A percentile compares a stretch with the other conserved stretches of the same genome.
Conservation (phyloP, 2,797 vertebrate genomes). For the Chromis chromis region DNA sequence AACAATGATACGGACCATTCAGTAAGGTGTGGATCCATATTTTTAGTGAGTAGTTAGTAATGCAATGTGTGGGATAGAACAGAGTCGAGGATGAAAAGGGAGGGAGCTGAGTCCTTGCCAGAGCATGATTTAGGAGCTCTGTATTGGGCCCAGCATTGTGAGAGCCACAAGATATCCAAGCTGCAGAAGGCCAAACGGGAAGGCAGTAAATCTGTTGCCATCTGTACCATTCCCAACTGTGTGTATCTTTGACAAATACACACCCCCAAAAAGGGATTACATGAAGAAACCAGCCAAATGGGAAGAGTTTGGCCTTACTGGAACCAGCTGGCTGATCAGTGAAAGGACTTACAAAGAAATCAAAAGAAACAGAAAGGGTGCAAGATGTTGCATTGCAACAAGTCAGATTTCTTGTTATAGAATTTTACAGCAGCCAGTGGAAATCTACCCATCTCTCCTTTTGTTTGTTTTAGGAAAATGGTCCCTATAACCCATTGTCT, state of each 20-base stretch:
- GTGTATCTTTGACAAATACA: constrained; percentile 83
- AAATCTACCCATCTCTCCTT: background rate
- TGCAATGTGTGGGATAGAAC: constrained; percentile 56
- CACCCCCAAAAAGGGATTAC: constrained; percentile 77
- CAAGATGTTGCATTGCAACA: constrained; percentile 66
- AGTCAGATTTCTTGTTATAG: constrained; percentile 34
- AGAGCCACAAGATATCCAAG: constrained; percentile 76
- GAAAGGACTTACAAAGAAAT: constrained; percentile 74
- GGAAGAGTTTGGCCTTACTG: constrained; percentile 75
- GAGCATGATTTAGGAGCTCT: constrained; percentile 82
- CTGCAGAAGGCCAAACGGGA: constrained; percentile 78
- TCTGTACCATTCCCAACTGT: constrained; percentile 82
- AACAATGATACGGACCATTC: constrained; percentile 31
- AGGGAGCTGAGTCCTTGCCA: constrained; percentile 71
- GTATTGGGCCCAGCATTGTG: constrained; percentile 77
- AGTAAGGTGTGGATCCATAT: constrained; percentile 70
- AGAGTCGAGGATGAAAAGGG: constrained; percentile 57
- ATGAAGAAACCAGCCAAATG: constrained; percentile 77
- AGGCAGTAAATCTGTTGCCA: constrained; percentile 84
- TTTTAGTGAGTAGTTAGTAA: constrained; percentile 67
- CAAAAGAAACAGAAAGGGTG: constrained; percentile 68
- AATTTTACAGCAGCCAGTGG: constrained; percentile 19
- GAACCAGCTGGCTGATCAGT: constrained; percentile 81
- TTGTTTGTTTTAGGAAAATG: constrained; percentile 22
- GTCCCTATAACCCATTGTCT: background rate